Evolutionary conservation across 2,888 invertebrate species (phyloP).

Genomic region (Pseudolycoriella hygida): DNA sequence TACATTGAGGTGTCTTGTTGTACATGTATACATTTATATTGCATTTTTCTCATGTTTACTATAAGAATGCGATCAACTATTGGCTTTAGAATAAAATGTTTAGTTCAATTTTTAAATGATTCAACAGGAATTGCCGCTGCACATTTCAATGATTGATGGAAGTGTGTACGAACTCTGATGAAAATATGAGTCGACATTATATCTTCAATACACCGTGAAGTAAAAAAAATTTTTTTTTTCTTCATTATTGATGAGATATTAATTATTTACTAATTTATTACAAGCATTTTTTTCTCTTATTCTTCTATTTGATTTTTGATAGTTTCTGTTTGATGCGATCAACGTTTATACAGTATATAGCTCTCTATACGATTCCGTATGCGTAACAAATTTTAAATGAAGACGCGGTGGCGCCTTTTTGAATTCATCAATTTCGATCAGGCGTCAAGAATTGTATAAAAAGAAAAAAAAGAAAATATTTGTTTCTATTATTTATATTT

Average conservation of each 20-base stretch:
- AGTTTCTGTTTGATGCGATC: not conserved
- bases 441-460: not conserved
- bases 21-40: no score
- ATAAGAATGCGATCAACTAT: not conserved
- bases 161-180: not conserved
- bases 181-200: not conserved
- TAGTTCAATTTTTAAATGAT: no score
- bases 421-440: conserved; percentile 2
- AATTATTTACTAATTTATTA: not conserved
- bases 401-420: conserved; percentile 8
- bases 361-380: not conserved
- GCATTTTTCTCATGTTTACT: no score
- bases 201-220: not conserved
- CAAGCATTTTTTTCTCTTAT: not conserved
- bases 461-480: no score
- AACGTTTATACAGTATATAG: no score
- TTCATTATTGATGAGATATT: not conserved
- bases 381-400: conserved; percentile 5
- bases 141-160: not conserved
- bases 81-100: not conserved
- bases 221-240: not conserved
- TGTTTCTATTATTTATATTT: no score
- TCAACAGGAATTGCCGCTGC: no score
- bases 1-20: no score
- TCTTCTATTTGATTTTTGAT: not conserved